phyloP scores from a whole-genome alignment of 2,113 vertebrate species.

The Connochaetes taurinus region DNA sequence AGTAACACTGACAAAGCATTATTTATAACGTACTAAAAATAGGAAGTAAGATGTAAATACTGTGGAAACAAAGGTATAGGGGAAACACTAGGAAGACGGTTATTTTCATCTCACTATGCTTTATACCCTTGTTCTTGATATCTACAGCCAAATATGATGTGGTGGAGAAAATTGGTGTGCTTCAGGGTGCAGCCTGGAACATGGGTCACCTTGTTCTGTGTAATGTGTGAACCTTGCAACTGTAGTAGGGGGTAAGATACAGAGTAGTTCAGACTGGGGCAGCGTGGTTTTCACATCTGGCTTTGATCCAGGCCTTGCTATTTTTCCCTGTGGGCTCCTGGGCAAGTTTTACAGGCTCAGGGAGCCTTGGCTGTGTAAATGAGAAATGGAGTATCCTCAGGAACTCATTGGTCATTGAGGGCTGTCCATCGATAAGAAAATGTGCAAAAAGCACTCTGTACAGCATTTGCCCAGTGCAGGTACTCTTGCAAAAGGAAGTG shows the following conservation, averaged over 20 bases:
- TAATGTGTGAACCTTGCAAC: neutral
- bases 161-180: too few relatives aligned
- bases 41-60: neutral
- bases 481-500: fast-evolving
- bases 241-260: neutral
- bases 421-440: neutral
- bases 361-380: neutral
- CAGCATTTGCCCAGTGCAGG: fast-evolving
- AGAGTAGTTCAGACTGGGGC: neutral
- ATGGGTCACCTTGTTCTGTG: neutral
- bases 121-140: neutral
- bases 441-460: neutral
- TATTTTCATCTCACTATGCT: neutral
- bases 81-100: neutral
- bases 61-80: neutral
- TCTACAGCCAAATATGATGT: neutral
- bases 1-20: neutral
- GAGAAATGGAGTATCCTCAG: neutral
- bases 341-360: neutral
- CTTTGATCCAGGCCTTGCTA: neutral
- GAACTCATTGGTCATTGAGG: neutral
- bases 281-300: neutral
- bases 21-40: neutral
- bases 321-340: neutral
- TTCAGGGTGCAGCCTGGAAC: neutral